Conservation (phyloP, 64 coral and sea anemone species). For the Montipora sp. region DNA sequence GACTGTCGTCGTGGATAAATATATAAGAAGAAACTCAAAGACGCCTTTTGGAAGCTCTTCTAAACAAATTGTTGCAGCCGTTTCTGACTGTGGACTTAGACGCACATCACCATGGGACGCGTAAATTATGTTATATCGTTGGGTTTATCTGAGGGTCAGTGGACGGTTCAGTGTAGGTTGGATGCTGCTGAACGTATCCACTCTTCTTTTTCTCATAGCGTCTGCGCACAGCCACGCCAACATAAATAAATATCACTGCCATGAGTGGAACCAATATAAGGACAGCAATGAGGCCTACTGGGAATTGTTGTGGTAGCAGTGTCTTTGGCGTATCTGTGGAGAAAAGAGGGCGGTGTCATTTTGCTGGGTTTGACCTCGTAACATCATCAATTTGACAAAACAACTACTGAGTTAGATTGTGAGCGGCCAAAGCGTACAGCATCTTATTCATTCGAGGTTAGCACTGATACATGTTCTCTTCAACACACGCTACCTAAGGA, state of each 20-base stretch:
- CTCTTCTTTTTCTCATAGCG: slow-evolving; percentile 14
- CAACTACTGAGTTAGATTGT: too few species aligned
- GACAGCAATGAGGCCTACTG: slow-evolving; percentile 15
- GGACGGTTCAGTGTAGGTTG: slow-evolving; percentile 25
- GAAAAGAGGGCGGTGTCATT: not conserved
- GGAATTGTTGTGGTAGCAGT: not conserved
- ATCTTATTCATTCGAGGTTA: not conserved
- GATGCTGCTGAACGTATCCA: slow-evolving; percentile 16
- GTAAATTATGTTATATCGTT: not conserved
- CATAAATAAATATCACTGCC: slow-evolving; percentile 15
- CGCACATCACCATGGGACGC: not conserved
- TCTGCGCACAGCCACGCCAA: slow-evolving; percentile 14
- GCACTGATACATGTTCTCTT: not conserved
- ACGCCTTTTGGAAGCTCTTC: not conserved
- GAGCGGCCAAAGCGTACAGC: not conserved
- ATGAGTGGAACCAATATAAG: slow-evolving; percentile 27
- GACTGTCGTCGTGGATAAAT: too few species aligned
- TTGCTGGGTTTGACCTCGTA: not conserved
- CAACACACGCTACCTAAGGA: not conserved
- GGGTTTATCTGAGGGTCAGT: not conserved
- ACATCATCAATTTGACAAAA: too few species aligned
- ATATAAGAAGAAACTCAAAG: not conserved
- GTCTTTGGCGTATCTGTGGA: not conserved
- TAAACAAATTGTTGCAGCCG: not conserved
- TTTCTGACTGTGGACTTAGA: not conserved